Evolutionary conservation across 2,888 invertebrate genomes (phyloP), one percentile per base, ranked within the genome.

Genomic region (Liodrosophila aerea): DNA sequence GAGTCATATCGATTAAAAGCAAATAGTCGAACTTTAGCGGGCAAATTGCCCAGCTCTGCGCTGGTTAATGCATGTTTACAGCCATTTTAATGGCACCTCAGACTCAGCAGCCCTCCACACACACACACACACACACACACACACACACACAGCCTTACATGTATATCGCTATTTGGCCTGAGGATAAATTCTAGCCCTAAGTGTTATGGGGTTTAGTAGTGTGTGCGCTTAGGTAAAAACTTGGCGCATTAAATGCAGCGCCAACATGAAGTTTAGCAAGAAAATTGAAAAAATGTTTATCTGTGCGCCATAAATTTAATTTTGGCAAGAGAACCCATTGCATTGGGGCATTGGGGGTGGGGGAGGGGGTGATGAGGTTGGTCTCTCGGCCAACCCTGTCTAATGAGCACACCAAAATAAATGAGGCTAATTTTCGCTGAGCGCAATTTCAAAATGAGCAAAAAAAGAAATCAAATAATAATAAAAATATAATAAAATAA

Each of bases 361-460:
- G 9, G 44, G 16, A 12, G 34, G n/a, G 9, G n/a, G 3, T n/a
- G n/a, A 8, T 3, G 30, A n/a, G n/a, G n/a, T 15, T 44, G 46
- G 43, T 4, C 12, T 3, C 5, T 2, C 5, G 31, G 8, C 7
- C 7, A 7, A 36, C 2, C 30, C 12, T 45, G 57, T 63, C 78
- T 76, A 82, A 78, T 76, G 76, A 78, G 72, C 67, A 45, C 46
- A 50, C 58, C 45, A 67, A 74, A 73, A 82, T 82, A 70, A 71
- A 82, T 76, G 78, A 62, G 71, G 71, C 56, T 78, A 67, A 78
- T 78, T 76, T 76, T 73, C 60, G 72, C 52, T n/a, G 40, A 8
- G 40, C 31, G 33, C 59, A 56, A 62, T 54, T 61, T 64, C 45
- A 54, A 40, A 61, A 41, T 43, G 45, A 52, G 40, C 52, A 22